These are phyloP conservation scores for Chironomus tentans DNA, from an alignment of 2,888 invertebrate species.

Conservation along the genomic window DNA sequence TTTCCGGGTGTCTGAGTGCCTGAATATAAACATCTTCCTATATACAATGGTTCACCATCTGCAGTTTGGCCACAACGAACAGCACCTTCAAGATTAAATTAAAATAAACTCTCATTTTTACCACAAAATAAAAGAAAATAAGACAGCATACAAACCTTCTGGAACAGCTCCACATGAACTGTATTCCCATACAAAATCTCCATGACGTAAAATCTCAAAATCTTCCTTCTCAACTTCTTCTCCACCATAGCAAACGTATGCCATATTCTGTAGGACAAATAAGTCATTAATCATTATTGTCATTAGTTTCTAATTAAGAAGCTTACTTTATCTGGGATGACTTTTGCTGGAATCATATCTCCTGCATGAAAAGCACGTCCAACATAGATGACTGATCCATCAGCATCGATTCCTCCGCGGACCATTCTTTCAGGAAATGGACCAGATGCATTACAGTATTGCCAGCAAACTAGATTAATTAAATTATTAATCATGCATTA, in stretches of 20 bases:
- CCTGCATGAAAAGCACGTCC: conserved; percentile 59
- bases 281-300: neutral
- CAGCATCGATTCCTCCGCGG: conserved; percentile 56
- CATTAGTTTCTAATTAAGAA: neutral
- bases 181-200: conserved; percentile 57
- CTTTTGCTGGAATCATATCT: conserved; percentile 53
- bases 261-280: conserved; percentile 40
- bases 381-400: conserved; percentile 63
- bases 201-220: conserved; percentile 56
- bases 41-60: conserved; percentile 50
- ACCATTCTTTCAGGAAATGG: conserved; percentile 45
- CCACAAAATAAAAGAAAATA: no score
- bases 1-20: conserved; percentile 62
- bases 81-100: no score
- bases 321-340: conserved; percentile 45
- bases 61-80: conserved; percentile 43
- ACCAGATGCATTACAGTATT: conserved; percentile 40
- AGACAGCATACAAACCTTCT: no score
- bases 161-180: conserved; percentile 54
- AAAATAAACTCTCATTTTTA: no score
- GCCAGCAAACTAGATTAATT: conserved; percentile 35
- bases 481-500: neutral
- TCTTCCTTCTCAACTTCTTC: conserved; percentile 54
- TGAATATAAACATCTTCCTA: conserved; percentile 56
- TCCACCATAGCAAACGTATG: conserved; percentile 54